These are phyloP conservation scores for Apogon talboti DNA, from an alignment of 2,797 vertebrate genomes.

Conservation along the genomic window DNA sequence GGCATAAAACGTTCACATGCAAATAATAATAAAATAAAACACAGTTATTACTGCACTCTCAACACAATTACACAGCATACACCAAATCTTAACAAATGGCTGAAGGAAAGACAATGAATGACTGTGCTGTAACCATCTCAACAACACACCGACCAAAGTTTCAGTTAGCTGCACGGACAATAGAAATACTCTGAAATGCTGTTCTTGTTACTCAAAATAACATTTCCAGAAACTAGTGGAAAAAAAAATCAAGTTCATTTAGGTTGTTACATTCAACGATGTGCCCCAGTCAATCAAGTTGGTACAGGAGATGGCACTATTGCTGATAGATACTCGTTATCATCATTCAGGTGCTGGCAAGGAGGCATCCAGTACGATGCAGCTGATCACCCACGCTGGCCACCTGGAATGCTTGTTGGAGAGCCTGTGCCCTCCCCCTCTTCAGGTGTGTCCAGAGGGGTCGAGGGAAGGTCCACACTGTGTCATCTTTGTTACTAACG, in stretches of 20 bases:
- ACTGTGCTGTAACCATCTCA: slow-evolving; percentile 29
- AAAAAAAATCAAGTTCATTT: slow-evolving; percentile 57
- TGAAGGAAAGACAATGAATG: slow-evolving; percentile 25
- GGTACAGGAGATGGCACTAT: slow-evolving; percentile 68
- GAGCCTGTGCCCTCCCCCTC: slow-evolving; percentile 31
- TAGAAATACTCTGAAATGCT: slow-evolving; percentile 30
- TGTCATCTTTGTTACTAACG: slow-evolving; percentile 80
- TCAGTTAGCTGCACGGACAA: slow-evolving; percentile 44
- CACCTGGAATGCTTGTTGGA: slow-evolving; percentile 42
- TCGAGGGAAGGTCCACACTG: slow-evolving; percentile 40
- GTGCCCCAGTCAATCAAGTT: slow-evolving; percentile 61
- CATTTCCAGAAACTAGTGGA: slow-evolving; percentile 27
- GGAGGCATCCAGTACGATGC: slow-evolving; percentile 53
- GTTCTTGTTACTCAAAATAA: slow-evolving; percentile 25
- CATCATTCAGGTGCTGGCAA: slow-evolving; percentile 62
- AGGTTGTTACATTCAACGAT: slow-evolving; percentile 74
- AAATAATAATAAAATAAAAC: slow-evolving; percentile 38
- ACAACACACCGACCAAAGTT: slow-evolving; percentile 40
- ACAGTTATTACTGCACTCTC: slow-evolving; percentile 35
- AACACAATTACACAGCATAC: slow-evolving; percentile 35
- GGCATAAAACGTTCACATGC: slow-evolving; percentile 46
- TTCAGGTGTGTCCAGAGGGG: slow-evolving; percentile 37
- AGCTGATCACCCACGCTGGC: slow-evolving; percentile 14
- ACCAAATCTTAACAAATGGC: slow-evolving; percentile 30
- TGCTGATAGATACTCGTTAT: slow-evolving; percentile 69